Conservation (phyloP, 2,888 invertebrate genomes). For the Leptopterna dolabrata region DNA sequence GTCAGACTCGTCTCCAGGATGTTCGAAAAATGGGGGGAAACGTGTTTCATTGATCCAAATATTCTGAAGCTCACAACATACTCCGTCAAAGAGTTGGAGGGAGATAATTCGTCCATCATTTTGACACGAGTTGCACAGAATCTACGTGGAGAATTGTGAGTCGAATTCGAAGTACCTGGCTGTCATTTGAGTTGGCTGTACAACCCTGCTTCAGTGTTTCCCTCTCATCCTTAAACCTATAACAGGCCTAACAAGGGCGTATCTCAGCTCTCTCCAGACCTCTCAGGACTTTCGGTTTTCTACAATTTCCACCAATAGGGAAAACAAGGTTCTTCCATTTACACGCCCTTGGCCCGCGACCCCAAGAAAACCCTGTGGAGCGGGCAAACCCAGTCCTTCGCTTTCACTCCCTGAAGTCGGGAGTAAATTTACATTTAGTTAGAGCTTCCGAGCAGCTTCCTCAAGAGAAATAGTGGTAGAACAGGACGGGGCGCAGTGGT, state of each 20-base stretch:
- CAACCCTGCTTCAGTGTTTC: too few relatives aligned
- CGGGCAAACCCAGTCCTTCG: not conserved
- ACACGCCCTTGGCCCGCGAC: not conserved
- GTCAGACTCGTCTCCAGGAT: too few relatives aligned
- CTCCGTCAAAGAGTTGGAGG: too few relatives aligned
- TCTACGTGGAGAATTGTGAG: too few relatives aligned
- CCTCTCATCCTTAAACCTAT: not conserved
- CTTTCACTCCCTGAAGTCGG: not conserved
- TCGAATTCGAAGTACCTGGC: too few relatives aligned
- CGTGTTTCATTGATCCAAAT: too few relatives aligned
- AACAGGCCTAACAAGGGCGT: not conserved
- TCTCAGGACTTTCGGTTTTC: not conserved
- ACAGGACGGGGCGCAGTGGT: not conserved
- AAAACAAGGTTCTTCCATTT: slow-evolving; percentile 30
- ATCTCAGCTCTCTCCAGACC: not conserved
- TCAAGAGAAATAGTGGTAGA: not conserved
- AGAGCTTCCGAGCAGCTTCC: not conserved
- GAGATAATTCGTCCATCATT: too few relatives aligned
- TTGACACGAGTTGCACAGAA: too few relatives aligned
- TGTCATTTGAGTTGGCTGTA: too few relatives aligned
- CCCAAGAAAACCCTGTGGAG: not conserved
- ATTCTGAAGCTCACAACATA: too few relatives aligned
- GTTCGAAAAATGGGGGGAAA: too few relatives aligned
- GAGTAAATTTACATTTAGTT: slow-evolving; percentile 27
- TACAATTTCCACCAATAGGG: not conserved